phyloP scores from a whole-genome alignment of 2,888 invertebrate genomes.

The Colostygia pectinataria region DNA sequence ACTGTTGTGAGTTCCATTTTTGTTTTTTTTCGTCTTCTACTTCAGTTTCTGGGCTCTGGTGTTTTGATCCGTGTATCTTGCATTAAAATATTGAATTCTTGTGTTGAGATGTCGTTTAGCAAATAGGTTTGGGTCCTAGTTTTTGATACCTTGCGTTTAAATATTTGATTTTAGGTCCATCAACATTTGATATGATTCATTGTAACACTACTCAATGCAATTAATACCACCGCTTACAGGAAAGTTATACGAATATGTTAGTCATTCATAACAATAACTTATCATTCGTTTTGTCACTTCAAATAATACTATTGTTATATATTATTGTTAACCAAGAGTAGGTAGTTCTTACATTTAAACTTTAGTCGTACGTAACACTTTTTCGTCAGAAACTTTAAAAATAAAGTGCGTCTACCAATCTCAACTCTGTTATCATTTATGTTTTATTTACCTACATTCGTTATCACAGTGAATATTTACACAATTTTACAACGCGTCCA shows the following conservation, averaged over 20 bases:
- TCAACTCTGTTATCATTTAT: conserved; percentile 13
- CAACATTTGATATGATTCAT: background rate
- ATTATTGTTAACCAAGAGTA: background rate
- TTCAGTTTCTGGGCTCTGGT: no score
- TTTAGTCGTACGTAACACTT: background rate
- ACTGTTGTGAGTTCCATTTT: conserved; percentile 80
- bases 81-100: no score
- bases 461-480: conserved; percentile 16
- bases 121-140: no score
- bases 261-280: no score
- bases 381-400: background rate
- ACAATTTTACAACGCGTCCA: conserved; percentile 12
- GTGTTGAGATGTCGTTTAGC: no score
- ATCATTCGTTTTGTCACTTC: no score
- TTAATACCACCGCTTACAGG: no score
- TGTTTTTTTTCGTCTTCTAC: no score
- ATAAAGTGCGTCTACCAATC: background rate
- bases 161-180: background rate
- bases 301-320: no score
- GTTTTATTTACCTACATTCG: conserved; percentile 24
- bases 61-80: no score
- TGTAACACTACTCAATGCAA: no score
- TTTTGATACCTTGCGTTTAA: background rate
- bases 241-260: no score
- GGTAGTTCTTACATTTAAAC: background rate